Evolutionary conservation across 2,888 invertebrate genomes (phyloP).

Genomic region (Campaea margaritaria): DNA sequence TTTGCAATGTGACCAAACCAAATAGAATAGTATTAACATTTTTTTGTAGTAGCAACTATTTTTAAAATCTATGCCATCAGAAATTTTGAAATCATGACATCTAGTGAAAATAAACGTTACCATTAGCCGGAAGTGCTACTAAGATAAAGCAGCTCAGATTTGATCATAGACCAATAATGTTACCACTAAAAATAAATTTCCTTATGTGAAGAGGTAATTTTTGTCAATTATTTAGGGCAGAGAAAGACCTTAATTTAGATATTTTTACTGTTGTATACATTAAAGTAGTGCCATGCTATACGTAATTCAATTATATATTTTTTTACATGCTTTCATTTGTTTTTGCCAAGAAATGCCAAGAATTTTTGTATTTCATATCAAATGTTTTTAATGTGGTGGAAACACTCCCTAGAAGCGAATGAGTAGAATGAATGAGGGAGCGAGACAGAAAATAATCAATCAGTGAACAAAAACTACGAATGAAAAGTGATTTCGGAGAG

Average conservation of each 20-base stretch:
- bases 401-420: constrained; percentile 38
- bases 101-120: neutral
- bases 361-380: neutral
- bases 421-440: constrained; percentile 42
- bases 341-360: no score
- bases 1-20: no score
- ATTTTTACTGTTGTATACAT: no score
- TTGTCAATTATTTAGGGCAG: neutral
- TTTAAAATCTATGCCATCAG: neutral
- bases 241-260: no score
- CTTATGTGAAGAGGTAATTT: neutral
- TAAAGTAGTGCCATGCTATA: no score
- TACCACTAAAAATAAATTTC: constrained; percentile 2
- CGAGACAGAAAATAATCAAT: constrained; percentile 56
- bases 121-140: constrained; percentile 11
- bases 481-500: constrained; percentile 80
- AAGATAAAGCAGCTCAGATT: constrained; percentile 11
- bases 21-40: no score
- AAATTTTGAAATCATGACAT: constrained; percentile 5
- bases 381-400: constrained; percentile 1
- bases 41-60: no score
- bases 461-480: constrained; percentile 77
- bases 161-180: constrained; percentile 18
- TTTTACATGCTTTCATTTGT: no score
- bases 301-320: no score